Conservation (phyloP, 2,113 vertebrate genomes). For the Epinephelus cyanopodus region DNA sequence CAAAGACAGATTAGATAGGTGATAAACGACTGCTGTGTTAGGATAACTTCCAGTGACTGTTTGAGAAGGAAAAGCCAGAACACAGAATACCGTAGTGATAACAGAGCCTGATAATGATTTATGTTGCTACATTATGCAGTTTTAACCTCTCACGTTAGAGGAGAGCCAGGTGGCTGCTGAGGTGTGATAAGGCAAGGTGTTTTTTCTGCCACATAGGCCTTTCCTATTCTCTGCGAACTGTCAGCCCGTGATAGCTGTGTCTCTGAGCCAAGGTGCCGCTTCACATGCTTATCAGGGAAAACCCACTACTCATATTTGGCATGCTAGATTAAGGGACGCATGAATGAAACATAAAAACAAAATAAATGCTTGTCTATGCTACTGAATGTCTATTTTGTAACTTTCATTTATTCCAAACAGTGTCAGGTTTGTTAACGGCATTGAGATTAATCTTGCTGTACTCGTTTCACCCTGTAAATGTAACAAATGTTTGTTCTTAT, state of each 20-base stretch:
- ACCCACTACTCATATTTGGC: background rate
- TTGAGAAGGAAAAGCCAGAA: background rate
- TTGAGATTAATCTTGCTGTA: no score
- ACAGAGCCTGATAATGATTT: constrained; percentile 10
- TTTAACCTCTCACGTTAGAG: constrained; percentile 30
- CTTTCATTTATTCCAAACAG: background rate
- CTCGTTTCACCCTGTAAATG: background rate
- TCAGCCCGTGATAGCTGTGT: background rate
- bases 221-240: background rate
- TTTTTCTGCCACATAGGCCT: background rate
- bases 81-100: background rate
- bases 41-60: background rate
- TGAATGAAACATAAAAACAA: constrained; percentile 7
- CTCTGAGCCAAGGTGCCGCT: background rate
- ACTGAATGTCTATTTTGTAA: constrained; percentile 15
- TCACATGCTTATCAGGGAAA: constrained; percentile 22
- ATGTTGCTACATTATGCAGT: background rate
- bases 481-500: constrained; percentile 19
- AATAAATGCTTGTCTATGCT: background rate
- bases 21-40: background rate
- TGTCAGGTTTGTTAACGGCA: background rate
- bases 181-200: background rate
- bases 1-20: background rate
- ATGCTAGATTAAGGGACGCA: background rate
- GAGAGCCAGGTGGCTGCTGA: background rate